Evolutionary conservation across 2,797 vertebrate genomes (phyloP), one percentile per base, ranked within the genome.

Genomic region (Periophthalmus magnuspinnatus): DNA sequence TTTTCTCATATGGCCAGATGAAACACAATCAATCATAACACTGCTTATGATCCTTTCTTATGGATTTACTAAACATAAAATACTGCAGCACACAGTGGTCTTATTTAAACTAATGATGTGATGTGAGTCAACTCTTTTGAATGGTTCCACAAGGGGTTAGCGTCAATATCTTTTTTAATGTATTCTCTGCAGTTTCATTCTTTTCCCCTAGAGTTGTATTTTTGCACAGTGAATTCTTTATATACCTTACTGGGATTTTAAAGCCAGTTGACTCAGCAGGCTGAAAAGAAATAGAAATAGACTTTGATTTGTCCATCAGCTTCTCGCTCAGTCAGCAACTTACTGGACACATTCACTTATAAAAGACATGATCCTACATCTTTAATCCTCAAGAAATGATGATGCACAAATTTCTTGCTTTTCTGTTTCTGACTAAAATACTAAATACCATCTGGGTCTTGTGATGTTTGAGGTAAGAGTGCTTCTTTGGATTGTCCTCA

Each of bases 251-350:
- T 65, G 22, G 13, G 54, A 47, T 34, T 65, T 54, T 45, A n/a
- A 48, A 55, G 62, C 5, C 38, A 24, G 19, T 50, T 65, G 64
- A 70, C 66, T 75, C 67, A 61, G 69, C 67, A 60, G 38, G 22
- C 48, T 66, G 19, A 13, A 33, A 59, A 48, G 54, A 57, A 57
- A 24, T 1, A 63, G 13, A 59, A 13, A 13, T 17, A 36, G 8
- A 48, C n/a, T 74, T 72, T 67, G 34, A 67, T 61, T 60, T 69
- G 41, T 63, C 60, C 32, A 8, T 71, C 67, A 70, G 1, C 55
- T 38, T 57, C 54, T 47, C 63, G 32, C 47, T 69, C 54, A 17
- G 74, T 60, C 74, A 66, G 13, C 50, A 28, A 7, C 28, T 22
- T 45, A 62, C 36, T 41, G 36, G 36, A 62, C 36, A 16, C 6